phyloP scores from a whole-genome alignment of 2,113 vertebrate genomes.

The Aix galericulata region DNA sequence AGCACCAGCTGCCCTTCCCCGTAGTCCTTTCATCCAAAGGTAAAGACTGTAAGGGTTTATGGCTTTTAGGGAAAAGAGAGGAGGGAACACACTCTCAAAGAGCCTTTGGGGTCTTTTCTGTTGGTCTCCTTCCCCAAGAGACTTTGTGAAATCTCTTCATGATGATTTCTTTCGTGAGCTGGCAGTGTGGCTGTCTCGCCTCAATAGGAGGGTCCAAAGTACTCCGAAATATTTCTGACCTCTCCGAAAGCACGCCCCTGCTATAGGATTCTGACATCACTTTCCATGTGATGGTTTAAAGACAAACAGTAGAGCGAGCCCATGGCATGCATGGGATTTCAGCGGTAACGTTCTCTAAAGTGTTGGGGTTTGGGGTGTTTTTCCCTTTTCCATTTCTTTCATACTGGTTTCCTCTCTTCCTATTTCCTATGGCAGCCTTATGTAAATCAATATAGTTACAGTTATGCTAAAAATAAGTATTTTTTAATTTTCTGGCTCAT shows the following conservation, averaged over 20 bases:
- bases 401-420: not conserved
- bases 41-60: not conserved
- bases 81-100: not conserved
- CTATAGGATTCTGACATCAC: slow-evolving; percentile 9
- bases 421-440: not conserved
- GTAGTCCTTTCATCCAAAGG: not conserved
- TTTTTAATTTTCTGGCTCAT: not conserved
- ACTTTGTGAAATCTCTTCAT: not conserved
- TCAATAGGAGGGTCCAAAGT: slow-evolving; percentile 42
- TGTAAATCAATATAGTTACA: not conserved
- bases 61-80: not conserved
- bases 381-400: too few species aligned
- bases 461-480: not conserved
- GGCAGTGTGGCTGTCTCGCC: not conserved
- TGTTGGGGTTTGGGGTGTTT: not conserved
- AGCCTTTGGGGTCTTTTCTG: not conserved
- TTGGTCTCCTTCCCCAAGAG: not conserved
- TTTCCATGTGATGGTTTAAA: slow-evolving; percentile 18
- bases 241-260: slow-evolving; percentile 16
- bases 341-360: not conserved
- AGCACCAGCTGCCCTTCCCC: not conserved
- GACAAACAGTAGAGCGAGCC: slow-evolving; percentile 1
- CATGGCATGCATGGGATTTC: not conserved
- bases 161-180: not conserved
- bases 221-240: slow-evolving; percentile 4